phyloP scores from a whole-genome alignment of 37 sponge, comb jelly and placozoan species.

The Aplysina aerophoba region DNA sequence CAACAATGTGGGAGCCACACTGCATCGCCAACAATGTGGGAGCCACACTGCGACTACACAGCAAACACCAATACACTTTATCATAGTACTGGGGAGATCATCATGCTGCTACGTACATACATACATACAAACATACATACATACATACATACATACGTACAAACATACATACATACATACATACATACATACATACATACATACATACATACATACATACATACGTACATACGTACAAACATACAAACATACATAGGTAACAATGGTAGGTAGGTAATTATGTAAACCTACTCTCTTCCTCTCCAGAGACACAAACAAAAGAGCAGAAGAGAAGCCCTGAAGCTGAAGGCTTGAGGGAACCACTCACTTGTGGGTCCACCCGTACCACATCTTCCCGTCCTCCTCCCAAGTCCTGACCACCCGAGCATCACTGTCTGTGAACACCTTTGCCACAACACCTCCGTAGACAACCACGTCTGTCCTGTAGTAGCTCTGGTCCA shows the following conservation, averaged over 20 bases:
- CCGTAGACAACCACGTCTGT: conserved; percentile 88
- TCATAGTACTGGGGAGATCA: too few relatives aligned
- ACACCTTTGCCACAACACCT: conserved; percentile 74
- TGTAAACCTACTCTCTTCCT: too few relatives aligned
- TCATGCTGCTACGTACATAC: neutral
- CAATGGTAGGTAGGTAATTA: too few relatives aligned
- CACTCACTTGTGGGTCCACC: conserved; percentile 85
- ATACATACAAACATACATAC: neutral
- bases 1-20: too few relatives aligned
- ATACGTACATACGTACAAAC: neutral
- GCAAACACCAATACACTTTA: too few relatives aligned
- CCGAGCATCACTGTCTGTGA: conserved; percentile 78
- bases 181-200: neutral
- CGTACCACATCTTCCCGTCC: conserved; percentile 56
- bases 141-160: conserved; percentile 7
- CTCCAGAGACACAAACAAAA: too few relatives aligned
- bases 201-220: neutral
- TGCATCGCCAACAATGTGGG: too few relatives aligned
- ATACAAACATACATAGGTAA: neutral
- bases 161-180: neutral
- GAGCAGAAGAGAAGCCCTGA: too few relatives aligned
- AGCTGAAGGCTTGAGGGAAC: too few relatives aligned
- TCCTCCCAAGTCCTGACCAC: conserved; percentile 75
- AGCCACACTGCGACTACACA: too few relatives aligned
- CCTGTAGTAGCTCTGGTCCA: conserved; percentile 34